Percentiles rank a stretch among this genome's conserved stretches.
Conservation (phyloP, 2,888 invertebrate species). For the Leptinotarsa tumamoca region DNA sequence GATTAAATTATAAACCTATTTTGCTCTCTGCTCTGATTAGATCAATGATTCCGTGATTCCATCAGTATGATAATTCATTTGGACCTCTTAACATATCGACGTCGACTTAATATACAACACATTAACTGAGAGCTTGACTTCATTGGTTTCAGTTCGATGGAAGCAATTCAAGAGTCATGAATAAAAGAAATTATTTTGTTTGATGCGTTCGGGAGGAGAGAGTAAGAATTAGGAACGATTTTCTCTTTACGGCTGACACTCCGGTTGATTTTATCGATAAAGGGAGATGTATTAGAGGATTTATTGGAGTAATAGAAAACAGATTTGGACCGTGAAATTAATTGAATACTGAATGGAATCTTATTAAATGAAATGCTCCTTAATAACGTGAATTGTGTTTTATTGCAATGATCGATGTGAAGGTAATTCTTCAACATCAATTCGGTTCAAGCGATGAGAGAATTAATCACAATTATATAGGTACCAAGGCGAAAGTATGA, state of each 20-base stretch:
- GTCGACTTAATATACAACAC: conserved; percentile 36
- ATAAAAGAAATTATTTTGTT: conserved; percentile 36
- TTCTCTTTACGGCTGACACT: conserved; percentile 11
- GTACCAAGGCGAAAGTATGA: no score
- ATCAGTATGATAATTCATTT: conserved; percentile 23
- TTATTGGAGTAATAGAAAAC: conserved; percentile 22
- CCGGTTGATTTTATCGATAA: conserved; percentile 26
- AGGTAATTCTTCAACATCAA: background rate
- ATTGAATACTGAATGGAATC: conserved; percentile 20
- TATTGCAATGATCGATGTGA: conserved; percentile 7
- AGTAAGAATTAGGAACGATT: conserved; percentile 29
- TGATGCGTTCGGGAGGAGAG: conserved; percentile 29
- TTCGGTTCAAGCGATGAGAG: background rate
- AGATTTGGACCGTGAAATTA: conserved; percentile 22
- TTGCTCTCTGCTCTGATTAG: no score
- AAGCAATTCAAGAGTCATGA: conserved; percentile 32
- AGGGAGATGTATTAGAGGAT: conserved; percentile 23
- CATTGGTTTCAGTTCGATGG: conserved; percentile 33
- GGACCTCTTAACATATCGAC: conserved; percentile 32
- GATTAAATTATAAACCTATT: no score
- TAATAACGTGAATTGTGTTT: conserved; percentile 6
- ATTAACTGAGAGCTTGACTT: conserved; percentile 26
- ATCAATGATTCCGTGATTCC: background rate
- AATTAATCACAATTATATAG: no score
- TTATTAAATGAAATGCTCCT: conserved; percentile 15